Evolutionary conservation across 1,140 invertebrate species (phyloP), one percentile per base, ranked within the genome.

Genomic region (Solenopsis fugax): DNA sequence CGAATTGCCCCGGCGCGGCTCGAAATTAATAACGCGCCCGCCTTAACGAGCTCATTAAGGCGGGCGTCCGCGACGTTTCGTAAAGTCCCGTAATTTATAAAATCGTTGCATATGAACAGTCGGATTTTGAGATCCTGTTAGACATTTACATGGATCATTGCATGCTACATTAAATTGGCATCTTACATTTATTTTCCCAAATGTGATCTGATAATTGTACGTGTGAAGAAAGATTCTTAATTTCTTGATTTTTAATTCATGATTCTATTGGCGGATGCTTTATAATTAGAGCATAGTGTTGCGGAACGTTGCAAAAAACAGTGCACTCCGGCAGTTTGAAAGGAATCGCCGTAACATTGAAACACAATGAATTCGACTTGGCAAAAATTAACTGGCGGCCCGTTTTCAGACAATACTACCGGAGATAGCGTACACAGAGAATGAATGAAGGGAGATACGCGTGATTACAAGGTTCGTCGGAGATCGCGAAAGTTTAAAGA

Each of bases 11-110:
- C 76, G 45, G 10, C 7, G 12, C 3, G n/a, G 88, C 64, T 77
- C 75, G 85, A 84, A 89, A 90, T 90, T 90, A 90, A 90, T 89
- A 86, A 89, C 48, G 72, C 72, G 75, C 60, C 78, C 58, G 76
- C 72, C 88, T 89, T 87, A 87, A 90, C 86, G 88, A 89, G 88
- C 89, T 75, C 88, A 80, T 87, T 89, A 89, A 87, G n/a, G n/a
- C n/a, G n/a, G n/a, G n/a, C n/a, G n/a, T n/a, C 76, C 58, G 81
- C 58, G 18, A 65, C 56, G 88, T 69, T 87, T 72, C 88, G 62
- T 37, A 50, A 37, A 50, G 24, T 21, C 54, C 7, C 41, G 41
- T 6, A 82, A 73, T 73, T 82, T 48, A 37, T 62, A 48, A 21
- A 41, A 41, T 21, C 52, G 6, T 72, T 18, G 48, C 50, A n/a